Base-by-base conservation (phyloP, 30 jellyfish, hydroid and myxozoan genomes). In the Aurelia aurita complex sp. Pacific region DNA sequence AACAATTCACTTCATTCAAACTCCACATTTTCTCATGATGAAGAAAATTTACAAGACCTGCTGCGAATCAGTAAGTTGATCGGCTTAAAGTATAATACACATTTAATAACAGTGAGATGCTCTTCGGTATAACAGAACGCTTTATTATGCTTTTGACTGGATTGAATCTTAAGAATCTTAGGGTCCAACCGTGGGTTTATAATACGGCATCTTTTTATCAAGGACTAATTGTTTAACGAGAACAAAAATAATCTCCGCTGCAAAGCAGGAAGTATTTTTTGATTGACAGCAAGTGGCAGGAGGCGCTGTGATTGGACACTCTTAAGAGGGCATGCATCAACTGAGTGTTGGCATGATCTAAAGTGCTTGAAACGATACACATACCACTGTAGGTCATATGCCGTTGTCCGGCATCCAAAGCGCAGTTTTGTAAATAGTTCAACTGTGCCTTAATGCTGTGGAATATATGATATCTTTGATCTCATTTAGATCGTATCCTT, bases 291-390 rank as follows among this genome's bases (percentile, higher is more conserved):
- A 75, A 6, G 43, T 57, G 64, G 3, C 60, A 8, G 63, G 55
- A 75, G 40, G 74, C 64, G 74, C 85, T 75, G 85, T 67, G 74
- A 55, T 55, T 57, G 23, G 74, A 75, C 15, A 18, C 14, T 19
- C 33, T 53, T 75, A 57, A 15, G 64, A 57, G 16, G 73, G 73
- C 18, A 17, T 17, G 74, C 73, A 59, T 54, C 74, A 75, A 55
- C 74, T 57, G 85, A 7, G 73, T 61, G 8, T 5, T 61, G 70
- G 70, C 70, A 61, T 14, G 70, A 61, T 61, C 4, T 12, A 23
- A 23, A 61, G 36, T 61, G 70, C 70, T n/a, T 23, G 36, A 17
- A 23, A 13, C 36, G 70, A 61, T 61, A 23, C 70, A 13, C 70
- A 61, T 61, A 61, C 36, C 36, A 61, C 36, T 3, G 36, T 61